A percentile compares a stretch with the other conserved stretches of the same genome.
These are phyloP conservation scores for Ariolimax columbianus DNA, from an alignment of 2,888 invertebrate genomes.

Conservation along the genomic window DNA sequence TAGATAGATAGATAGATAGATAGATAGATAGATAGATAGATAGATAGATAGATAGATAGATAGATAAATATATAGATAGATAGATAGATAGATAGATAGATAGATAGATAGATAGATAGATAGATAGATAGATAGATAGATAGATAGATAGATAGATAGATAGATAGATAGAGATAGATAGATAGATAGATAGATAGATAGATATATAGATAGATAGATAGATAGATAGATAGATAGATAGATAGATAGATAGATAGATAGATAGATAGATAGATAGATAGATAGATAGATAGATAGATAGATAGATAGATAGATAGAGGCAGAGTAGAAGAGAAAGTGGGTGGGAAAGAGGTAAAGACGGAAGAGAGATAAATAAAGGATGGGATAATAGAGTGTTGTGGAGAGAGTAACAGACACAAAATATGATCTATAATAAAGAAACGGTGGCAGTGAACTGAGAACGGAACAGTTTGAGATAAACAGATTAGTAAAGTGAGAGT, in stretches of 20 bases:
- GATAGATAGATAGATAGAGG: background rate
- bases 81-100: constrained; percentile 20
- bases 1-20: constrained; percentile 4
- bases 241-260: constrained; percentile 20
- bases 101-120: constrained; percentile 20
- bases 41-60: constrained; percentile 6
- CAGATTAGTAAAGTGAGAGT: no score
- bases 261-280: constrained; percentile 20
- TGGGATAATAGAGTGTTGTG: no score
- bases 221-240: constrained; percentile 12
- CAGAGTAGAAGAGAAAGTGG: no score
- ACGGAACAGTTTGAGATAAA: no score
- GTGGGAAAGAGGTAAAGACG: no score
- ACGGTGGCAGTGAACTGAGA: no score
- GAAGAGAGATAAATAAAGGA: no score
- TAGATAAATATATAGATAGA: constrained; percentile 14
- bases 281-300: constrained; percentile 20
- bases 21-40: background rate
- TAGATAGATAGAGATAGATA: constrained; percentile 13
- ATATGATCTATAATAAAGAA: no score
- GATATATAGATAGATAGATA: background rate
- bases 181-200: background rate
- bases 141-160: constrained; percentile 2
- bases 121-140: constrained; percentile 9
- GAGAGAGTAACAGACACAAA: no score